Percentiles rank a stretch among this genome's conserved stretches.
Conservation (phyloP, 2,888 invertebrate genomes). For the Acrocyrtus sp. region DNA sequence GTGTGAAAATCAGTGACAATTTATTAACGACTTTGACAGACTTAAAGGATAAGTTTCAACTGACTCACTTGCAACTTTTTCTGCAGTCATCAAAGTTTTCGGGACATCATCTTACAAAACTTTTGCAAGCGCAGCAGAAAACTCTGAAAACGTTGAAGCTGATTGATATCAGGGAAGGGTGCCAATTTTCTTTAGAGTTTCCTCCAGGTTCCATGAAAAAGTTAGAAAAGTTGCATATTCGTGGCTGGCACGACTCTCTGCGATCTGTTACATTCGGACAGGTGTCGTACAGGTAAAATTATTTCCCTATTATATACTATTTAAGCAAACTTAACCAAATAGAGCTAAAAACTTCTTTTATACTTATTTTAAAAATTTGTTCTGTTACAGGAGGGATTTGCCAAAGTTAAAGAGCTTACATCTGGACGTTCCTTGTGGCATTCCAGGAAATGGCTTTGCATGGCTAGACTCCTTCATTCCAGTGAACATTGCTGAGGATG, state of each 20-base stretch:
- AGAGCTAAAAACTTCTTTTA: no score
- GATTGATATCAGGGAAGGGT: conserved; percentile 43
- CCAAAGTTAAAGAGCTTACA: conserved; percentile 40
- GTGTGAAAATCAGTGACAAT: conserved; percentile 38
- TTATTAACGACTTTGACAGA: conserved; percentile 22
- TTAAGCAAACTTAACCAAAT: no score
- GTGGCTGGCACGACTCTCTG: conserved; percentile 43
- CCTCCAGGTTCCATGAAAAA: conserved; percentile 26
- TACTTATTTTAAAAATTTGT: no score
- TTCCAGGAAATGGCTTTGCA: conserved; percentile 35
- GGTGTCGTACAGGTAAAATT: conserved; percentile 26
- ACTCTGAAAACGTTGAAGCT: conserved; percentile 41
- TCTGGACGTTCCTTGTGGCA: conserved; percentile 43
- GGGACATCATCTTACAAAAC: conserved; percentile 23
- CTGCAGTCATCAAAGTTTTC: conserved; percentile 43
- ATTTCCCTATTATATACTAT: no score
- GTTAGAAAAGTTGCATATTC: conserved; percentile 34
- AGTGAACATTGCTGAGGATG: not conserved
- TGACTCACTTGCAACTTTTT: conserved; percentile 38
- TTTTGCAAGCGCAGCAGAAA: conserved; percentile 28
- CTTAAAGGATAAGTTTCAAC: conserved; percentile 30
- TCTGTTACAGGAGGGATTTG: conserved; percentile 44
- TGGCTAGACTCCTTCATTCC: conserved; percentile 41
- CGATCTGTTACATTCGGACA: conserved; percentile 26
- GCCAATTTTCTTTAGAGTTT: conserved; percentile 39